Evolutionary conservation across 1,140 invertebrate genomes (phyloP).

Genomic region (Brachionus paranguensis): DNA sequence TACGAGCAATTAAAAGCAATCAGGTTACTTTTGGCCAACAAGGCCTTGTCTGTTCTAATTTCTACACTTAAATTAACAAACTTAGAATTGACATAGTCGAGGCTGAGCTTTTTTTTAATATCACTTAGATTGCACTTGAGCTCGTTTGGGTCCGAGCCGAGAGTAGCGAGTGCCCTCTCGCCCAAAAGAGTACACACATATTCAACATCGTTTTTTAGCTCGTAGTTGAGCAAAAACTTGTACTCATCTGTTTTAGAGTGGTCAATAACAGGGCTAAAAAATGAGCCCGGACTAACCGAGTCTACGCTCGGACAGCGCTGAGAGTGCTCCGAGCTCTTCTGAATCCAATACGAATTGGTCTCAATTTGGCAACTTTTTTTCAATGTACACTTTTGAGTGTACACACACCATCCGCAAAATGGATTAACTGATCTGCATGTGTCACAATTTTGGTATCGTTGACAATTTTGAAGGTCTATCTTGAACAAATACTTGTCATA

Average conservation of each 20-base stretch:
- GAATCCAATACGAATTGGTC: neutral
- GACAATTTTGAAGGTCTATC: slow-evolving; percentile 33
- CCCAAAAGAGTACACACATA: neutral
- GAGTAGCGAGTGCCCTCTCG: neutral
- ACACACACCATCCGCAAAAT: slow-evolving; percentile 38
- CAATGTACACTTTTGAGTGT: neutral
- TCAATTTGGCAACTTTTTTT: neutral
- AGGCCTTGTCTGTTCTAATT: neutral
- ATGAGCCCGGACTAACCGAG: neutral
- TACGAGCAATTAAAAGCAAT: slow-evolving; percentile 31
- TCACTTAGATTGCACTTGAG: neutral
- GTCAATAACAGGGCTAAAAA: slow-evolving; percentile 5
- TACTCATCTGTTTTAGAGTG: neutral
- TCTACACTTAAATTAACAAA: slow-evolving; percentile 1
- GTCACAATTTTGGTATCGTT: neutral
- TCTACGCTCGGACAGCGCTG: neutral
- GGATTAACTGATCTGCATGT: neutral
- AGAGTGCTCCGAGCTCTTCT: neutral
- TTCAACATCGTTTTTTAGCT: neutral
- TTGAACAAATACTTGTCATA: slow-evolving; percentile 34
- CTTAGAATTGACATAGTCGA: neutral
- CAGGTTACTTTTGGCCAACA: neutral
- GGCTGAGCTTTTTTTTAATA: neutral
- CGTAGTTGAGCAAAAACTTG: neutral
- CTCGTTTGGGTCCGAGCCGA: neutral